Conservation (phyloP, 2,888 invertebrate species). For the Synergus japonicus region DNA sequence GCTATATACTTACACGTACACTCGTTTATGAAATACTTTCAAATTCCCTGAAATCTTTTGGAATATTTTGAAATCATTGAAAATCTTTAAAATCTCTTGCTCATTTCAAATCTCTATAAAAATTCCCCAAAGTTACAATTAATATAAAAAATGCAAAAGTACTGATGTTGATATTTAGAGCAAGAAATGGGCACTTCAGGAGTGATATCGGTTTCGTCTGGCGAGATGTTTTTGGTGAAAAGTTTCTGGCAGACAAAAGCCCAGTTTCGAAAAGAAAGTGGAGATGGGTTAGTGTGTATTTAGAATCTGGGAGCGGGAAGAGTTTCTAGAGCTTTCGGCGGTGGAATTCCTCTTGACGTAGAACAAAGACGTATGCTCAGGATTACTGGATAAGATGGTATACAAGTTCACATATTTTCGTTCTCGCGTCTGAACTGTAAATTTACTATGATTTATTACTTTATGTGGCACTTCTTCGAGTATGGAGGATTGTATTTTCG, state of each 20-base stretch:
- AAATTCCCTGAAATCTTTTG: too few species aligned
- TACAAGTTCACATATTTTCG: slow-evolving; percentile 31
- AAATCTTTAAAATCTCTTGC: too few species aligned
- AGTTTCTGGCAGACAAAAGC: slow-evolving; percentile 31
- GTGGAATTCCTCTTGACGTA: slow-evolving; percentile 22
- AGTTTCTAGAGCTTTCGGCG: slow-evolving; percentile 28
- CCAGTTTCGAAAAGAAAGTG: slow-evolving; percentile 30
- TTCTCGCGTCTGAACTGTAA: slow-evolving; percentile 14
- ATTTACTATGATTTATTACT: slow-evolving; percentile 33
- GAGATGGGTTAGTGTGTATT: slow-evolving; percentile 13
- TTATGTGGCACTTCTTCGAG: neutral
- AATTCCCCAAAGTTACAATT: too few species aligned
- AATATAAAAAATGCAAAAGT: neutral
- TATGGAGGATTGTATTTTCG: slow-evolving; percentile 18
- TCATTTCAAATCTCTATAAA: too few species aligned
- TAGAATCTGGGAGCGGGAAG: slow-evolving; percentile 10
- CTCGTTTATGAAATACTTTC: too few species aligned
- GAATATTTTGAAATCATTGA: too few species aligned
- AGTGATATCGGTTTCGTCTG: neutral
- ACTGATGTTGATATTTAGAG: neutral
- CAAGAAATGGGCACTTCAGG: neutral
- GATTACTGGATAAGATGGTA: slow-evolving; percentile 36
- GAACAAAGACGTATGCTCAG: slow-evolving; percentile 36
- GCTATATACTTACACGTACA: too few species aligned
- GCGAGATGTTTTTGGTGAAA: slow-evolving; percentile 26